These are phyloP conservation scores for Chaetogeoica ovagalla DNA, from an alignment of 2,888 invertebrate genomes.

Conservation along the genomic window DNA sequence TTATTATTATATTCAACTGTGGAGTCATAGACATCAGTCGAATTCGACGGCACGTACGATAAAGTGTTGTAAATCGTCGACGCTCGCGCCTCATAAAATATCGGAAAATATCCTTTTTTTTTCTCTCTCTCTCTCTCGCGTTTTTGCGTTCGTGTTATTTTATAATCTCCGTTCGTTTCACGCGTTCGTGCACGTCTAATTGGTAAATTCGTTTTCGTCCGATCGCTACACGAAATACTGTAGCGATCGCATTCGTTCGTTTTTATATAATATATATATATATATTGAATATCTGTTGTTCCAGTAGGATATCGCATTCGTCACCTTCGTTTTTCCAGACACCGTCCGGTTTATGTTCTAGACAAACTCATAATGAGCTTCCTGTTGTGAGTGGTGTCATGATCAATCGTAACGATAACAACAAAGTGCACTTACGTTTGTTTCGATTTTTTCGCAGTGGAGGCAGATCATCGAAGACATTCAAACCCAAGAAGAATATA, in stretches of 20 bases:
- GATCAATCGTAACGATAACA: neutral
- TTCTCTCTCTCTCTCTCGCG: too few relatives aligned
- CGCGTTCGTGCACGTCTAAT: neutral
- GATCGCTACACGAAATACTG: neutral
- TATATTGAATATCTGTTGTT: neutral
- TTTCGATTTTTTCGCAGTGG: constrained; percentile 65
- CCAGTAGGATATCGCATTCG: neutral
- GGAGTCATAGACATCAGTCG: too few relatives aligned
- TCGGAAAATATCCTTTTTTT: neutral
- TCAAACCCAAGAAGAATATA: constrained; percentile 98
- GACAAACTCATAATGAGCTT: constrained; percentile 48
- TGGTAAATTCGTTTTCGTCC: neutral
- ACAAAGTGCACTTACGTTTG: neutral
- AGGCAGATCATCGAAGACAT: constrained; percentile 92
- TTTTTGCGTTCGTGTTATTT: neutral
- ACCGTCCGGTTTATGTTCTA: constrained; percentile 32
- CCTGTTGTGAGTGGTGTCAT: constrained; percentile 35
- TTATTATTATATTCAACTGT: neutral
- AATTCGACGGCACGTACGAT: too few relatives aligned
- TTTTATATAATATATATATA: neutral
- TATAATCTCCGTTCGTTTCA: too few relatives aligned
- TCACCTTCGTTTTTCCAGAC: constrained; percentile 14
- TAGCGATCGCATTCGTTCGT: neutral
- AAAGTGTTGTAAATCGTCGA: too few relatives aligned
- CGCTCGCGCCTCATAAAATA: too few relatives aligned